These are phyloP conservation scores for Oreochromis mossambicus DNA, from an alignment of 2,797 vertebrate species.

Conservation along the genomic window DNA sequence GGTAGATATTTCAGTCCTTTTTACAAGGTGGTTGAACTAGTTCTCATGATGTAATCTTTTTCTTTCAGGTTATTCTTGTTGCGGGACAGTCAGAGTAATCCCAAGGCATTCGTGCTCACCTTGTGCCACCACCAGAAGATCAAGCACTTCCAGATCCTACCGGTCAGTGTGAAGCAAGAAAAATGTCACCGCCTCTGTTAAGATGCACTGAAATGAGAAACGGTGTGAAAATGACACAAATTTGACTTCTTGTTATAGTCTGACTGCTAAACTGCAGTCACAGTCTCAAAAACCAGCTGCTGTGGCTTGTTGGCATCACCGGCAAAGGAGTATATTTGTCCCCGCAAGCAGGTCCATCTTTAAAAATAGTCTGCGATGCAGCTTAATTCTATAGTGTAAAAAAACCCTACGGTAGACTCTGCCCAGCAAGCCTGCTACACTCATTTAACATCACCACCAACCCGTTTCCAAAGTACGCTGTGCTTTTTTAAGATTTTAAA, in stretches of 20 bases:
- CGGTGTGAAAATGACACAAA: neutral
- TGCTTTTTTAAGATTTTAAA: neutral
- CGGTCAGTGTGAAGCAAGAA: slow-evolving; percentile 78
- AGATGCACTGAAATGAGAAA: neutral
- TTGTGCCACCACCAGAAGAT: slow-evolving; percentile 99
- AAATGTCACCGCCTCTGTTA: neutral
- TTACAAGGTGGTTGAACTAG: neutral
- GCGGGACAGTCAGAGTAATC: slow-evolving; percentile 98
- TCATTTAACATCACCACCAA: neutral
- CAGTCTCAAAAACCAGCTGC: neutral
- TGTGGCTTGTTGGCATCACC: neutral
- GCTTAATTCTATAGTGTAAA: neutral
- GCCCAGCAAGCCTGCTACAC: neutral
- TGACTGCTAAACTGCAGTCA: neutral
- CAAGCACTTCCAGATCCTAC: slow-evolving; percentile 98
- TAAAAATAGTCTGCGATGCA: neutral
- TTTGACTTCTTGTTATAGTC: neutral
- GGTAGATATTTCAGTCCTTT: neutral
- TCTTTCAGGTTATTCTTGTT: slow-evolving; percentile 89
- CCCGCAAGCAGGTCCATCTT: neutral
- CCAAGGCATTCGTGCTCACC: slow-evolving; percentile 97
- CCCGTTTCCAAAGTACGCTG: neutral
- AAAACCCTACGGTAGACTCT: neutral
- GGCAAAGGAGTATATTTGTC: neutral
- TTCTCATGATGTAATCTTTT: neutral